Conservation (phyloP, 2,888 invertebrate species). For the Machimus rusticus region DNA sequence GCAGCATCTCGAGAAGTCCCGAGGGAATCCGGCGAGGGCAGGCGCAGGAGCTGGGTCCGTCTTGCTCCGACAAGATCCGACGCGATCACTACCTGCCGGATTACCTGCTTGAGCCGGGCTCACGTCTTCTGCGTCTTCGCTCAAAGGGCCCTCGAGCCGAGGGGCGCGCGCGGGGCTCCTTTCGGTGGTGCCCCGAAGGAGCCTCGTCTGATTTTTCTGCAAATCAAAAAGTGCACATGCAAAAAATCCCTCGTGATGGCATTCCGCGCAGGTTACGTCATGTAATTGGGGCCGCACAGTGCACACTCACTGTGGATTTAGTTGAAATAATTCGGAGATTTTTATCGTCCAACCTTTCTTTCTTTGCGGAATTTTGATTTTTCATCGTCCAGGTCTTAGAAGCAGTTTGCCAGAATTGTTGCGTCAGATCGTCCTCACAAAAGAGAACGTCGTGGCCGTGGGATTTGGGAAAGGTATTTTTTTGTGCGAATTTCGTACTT, state of each 20-base stretch:
- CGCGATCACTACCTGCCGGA: conserved; percentile 17
- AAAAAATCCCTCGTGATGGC: neutral
- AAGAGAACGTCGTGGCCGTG: neutral
- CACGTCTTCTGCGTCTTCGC: neutral
- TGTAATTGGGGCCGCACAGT: conserved; percentile 10
- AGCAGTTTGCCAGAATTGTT: neutral
- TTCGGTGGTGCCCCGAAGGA: neutral
- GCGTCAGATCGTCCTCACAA: neutral
- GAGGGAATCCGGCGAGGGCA: neutral
- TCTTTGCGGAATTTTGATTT: neutral
- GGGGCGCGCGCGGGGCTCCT: neutral
- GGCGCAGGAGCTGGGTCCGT: neutral
- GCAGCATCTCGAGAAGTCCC: neutral
- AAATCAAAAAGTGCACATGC: neutral
- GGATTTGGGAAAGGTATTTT: neutral
- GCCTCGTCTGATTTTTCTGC: neutral
- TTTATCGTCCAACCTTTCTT: neutral
- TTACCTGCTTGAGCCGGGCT: neutral
- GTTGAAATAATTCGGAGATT: neutral
- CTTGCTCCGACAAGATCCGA: conserved; percentile 18
- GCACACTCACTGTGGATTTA: neutral
- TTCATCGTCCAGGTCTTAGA: neutral
- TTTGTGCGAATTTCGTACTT: no score
- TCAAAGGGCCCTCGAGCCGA: neutral
- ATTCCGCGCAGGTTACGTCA: conserved; percentile 17